Percentiles rank a stretch among this genome's conserved stretches.
These are phyloP conservation scores for Drosophila santomea DNA, from an alignment of 1,140 invertebrate genomes.

Conservation along the genomic window DNA sequence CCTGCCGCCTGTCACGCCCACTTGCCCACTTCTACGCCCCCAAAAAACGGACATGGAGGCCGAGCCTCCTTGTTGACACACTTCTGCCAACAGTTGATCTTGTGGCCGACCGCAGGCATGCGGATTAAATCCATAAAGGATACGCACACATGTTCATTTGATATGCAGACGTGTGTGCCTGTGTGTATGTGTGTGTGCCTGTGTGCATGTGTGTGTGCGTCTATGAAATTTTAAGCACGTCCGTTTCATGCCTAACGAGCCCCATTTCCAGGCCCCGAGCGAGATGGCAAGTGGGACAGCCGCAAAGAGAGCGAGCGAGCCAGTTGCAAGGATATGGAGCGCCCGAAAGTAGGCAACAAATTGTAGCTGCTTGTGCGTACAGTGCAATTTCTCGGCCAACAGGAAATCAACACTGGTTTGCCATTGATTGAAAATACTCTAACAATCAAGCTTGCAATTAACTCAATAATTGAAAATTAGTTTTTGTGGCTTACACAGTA, in stretches of 20 bases:
- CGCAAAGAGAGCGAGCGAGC: slow-evolving; percentile 1
- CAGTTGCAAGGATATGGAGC: slow-evolving; percentile 4
- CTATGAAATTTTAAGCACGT: slow-evolving; percentile 81
- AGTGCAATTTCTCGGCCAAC: slow-evolving; percentile 3
- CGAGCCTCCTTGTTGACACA: slow-evolving; percentile 75
- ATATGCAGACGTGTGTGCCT: slow-evolving; percentile 24
- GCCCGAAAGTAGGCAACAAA: slow-evolving; percentile 69
- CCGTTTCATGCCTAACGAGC: slow-evolving; percentile 77
- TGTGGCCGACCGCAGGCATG: slow-evolving; percentile 81
- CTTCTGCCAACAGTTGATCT: slow-evolving; percentile 83
- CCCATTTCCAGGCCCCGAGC: slow-evolving; percentile 51
- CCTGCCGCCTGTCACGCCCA: background rate
- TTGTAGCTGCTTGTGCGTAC: slow-evolving; percentile 34
- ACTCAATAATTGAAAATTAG: background rate
- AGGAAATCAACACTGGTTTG: background rate
- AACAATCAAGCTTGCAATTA: background rate
- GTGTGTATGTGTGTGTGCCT: slow-evolving; percentile 12
- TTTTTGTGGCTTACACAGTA: background rate
- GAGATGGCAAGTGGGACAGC: slow-evolving; percentile 8
- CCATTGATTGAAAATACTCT: background rate
- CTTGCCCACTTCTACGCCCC: background rate
- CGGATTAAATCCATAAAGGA: slow-evolving; percentile 83
- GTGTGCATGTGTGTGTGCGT: slow-evolving; percentile 37
- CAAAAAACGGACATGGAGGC: slow-evolving; percentile 18
- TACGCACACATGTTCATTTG: slow-evolving; percentile 64